A percentile compares a stretch with the other conserved stretches of the same genome.
phyloP scores from a whole-genome alignment of 2,797 vertebrate species.

The Scolopax rusticola region DNA sequence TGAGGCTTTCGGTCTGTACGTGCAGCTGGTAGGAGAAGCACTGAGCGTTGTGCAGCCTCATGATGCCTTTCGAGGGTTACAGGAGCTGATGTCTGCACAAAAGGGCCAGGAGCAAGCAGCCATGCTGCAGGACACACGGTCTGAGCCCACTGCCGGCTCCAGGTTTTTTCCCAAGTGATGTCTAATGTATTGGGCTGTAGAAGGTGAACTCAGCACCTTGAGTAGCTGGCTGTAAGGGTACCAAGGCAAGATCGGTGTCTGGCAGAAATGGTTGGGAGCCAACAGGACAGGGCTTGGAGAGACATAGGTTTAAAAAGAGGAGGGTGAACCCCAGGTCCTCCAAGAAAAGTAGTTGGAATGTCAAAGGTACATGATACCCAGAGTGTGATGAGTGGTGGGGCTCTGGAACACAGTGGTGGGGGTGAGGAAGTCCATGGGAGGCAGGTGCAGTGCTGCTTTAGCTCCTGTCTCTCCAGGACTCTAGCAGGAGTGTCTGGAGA shows the following conservation, averaged over 20 bases:
- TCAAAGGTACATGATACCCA: background rate
- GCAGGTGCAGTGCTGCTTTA: background rate
- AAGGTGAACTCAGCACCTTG: background rate
- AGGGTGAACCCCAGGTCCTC: background rate
- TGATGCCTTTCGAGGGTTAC: conserved; percentile 15
- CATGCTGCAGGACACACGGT: background rate
- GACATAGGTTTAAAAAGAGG: background rate
- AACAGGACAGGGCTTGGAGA: background rate
- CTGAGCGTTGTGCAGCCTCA: background rate
- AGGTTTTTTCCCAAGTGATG: background rate
- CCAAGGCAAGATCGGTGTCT: background rate
- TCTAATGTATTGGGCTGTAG: background rate
- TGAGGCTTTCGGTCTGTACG: conserved; percentile 3
- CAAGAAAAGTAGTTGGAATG: background rate
- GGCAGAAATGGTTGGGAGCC: background rate
- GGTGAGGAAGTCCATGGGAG: background rate
- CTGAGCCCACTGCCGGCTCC: background rate
- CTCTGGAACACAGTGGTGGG: background rate
- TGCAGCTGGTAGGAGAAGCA: background rate
- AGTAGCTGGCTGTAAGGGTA: background rate
- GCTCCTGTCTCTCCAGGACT: background rate
- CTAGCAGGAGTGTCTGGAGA: background rate
- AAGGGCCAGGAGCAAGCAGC: conserved; percentile 15
- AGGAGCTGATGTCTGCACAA: conserved; percentile 41
- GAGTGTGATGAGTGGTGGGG: background rate